These are phyloP conservation scores for Syritta pipiens DNA, from an alignment of 2,888 invertebrate genomes.

Conservation along the genomic window DNA sequence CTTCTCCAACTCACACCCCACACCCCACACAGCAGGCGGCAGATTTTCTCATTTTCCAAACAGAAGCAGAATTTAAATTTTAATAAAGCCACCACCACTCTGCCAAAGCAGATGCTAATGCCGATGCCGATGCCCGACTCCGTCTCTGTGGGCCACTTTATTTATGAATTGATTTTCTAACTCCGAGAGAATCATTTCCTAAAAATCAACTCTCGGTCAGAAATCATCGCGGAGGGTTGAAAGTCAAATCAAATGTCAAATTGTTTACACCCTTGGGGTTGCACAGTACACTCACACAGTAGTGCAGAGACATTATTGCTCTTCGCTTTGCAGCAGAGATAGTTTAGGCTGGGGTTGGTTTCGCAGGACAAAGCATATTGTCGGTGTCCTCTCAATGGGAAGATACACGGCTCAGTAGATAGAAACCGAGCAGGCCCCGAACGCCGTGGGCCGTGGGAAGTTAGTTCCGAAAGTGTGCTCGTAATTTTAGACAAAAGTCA, in stretches of 20 bases:
- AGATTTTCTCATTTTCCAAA: conserved; percentile 55
- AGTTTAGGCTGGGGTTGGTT: conserved; percentile 51
- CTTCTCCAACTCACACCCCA: neutral
- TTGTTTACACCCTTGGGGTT: conserved; percentile 63
- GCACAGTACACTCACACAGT: conserved; percentile 6
- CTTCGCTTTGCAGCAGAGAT: conserved; percentile 26
- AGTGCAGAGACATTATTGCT: conserved; percentile 36
- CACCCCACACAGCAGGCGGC: conserved; percentile 48
- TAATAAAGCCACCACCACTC: conserved; percentile 38
- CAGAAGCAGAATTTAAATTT: conserved; percentile 52
- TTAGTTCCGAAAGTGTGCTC: conserved; percentile 54
- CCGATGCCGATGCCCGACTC: neutral
- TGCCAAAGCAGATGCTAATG: conserved; percentile 31
- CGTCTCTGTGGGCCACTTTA: conserved; percentile 17
- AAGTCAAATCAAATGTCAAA: conserved; percentile 68
- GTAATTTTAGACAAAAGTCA: conserved; percentile 69
- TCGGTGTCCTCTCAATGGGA: conserved; percentile 53
- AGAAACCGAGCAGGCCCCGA: neutral
- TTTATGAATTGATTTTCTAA: conserved; percentile 58
- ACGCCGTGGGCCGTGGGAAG: conserved; percentile 54
- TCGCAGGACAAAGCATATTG: conserved; percentile 53
- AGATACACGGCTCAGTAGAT: conserved; percentile 48
- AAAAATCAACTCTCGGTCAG: conserved; percentile 51
- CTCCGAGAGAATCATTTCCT: conserved; percentile 45
- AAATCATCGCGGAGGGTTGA: conserved; percentile 41